A percentile compares a stretch with the other conserved stretches of the same genome.
These are phyloP conservation scores for Psittacula echo DNA, from an alignment of 2,797 vertebrate species.

Conservation along the genomic window DNA sequence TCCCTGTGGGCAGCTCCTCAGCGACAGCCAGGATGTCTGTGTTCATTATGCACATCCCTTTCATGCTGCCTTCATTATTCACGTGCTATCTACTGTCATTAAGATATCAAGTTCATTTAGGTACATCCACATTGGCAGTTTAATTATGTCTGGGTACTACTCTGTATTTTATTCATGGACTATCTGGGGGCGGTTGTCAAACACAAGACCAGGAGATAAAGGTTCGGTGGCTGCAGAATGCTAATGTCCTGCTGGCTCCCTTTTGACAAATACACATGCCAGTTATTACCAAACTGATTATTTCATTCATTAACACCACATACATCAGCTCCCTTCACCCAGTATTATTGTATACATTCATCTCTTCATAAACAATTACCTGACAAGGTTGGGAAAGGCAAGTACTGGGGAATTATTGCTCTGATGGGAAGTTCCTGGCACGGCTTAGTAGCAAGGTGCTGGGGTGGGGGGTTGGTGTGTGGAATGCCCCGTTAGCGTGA, in stretches of 20 bases:
- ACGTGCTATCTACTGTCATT: slow-evolving; percentile 74
- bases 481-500: background rate
- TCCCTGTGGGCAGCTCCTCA: background rate
- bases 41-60: slow-evolving; percentile 58
- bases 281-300: slow-evolving; percentile 79
- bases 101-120: slow-evolving; percentile 82
- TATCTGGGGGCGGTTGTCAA: slow-evolving; percentile 77
- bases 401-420: slow-evolving; percentile 60
- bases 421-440: slow-evolving; percentile 42
- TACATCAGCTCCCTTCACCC: slow-evolving; percentile 76
- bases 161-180: slow-evolving; percentile 78
- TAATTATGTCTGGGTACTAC: slow-evolving; percentile 80
- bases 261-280: slow-evolving; percentile 72
- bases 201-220: slow-evolving; percentile 74
- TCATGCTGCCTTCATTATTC: slow-evolving; percentile 64
- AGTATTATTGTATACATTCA: slow-evolving; percentile 69
- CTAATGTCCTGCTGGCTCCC: slow-evolving; percentile 69
- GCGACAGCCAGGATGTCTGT: background rate
- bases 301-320: slow-evolving; percentile 81
- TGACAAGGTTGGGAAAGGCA: slow-evolving; percentile 69
- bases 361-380: slow-evolving; percentile 81
- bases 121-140: slow-evolving; percentile 78
- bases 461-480: background rate
- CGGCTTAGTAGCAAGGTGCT: slow-evolving; percentile 42
- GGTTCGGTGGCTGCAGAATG: slow-evolving; percentile 67